phyloP scores from a whole-genome alignment of 2,888 invertebrate genomes.

The Isotomurus palustris region DNA sequence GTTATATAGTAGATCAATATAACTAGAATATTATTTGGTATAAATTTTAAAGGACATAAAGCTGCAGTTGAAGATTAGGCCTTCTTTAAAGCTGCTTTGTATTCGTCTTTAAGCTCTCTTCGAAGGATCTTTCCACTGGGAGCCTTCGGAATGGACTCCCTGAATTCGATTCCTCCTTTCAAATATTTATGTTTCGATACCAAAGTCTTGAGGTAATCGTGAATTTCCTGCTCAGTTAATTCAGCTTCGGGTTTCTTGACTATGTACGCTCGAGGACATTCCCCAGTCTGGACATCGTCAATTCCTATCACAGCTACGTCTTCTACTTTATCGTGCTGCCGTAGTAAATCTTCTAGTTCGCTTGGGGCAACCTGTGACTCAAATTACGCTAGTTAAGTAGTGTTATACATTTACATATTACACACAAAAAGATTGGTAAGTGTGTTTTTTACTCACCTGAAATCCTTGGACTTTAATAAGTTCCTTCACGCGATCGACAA shows the following conservation, averaged over 20 bases:
- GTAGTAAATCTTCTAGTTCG: conserved; percentile 71
- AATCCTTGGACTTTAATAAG: conserved; percentile 58
- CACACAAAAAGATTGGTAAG: not conserved
- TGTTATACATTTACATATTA: not conserved
- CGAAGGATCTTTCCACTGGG: conserved; percentile 71
- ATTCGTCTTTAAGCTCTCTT: conserved; percentile 55
- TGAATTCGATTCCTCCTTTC: conserved; percentile 63
- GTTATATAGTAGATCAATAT: not conserved
- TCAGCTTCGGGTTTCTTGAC: conserved; percentile 55
- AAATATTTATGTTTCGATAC: conserved; percentile 74
- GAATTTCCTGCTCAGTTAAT: conserved; percentile 57
- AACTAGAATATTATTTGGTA: not conserved
- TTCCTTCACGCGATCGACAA: conserved; percentile 74
- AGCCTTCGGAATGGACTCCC: conserved; percentile 67
- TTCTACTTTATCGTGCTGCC: conserved; percentile 66
- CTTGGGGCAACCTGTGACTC: conserved; percentile 77
- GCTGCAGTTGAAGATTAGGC: too few relatives aligned
- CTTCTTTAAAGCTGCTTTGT: too few relatives aligned
- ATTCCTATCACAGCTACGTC: conserved; percentile 82
- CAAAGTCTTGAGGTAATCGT: conserved; percentile 60
- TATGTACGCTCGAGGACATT: conserved; percentile 70
- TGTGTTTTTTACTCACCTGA: conserved; percentile 21
- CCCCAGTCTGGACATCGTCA: conserved; percentile 63
- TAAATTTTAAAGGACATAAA: conserved; percentile 11
- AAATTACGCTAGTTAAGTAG: not conserved